A percentile compares a stretch with the other conserved stretches of the same genome.
phyloP scores from a whole-genome alignment of 2,888 invertebrate species.

The Nebria brevicollis region DNA sequence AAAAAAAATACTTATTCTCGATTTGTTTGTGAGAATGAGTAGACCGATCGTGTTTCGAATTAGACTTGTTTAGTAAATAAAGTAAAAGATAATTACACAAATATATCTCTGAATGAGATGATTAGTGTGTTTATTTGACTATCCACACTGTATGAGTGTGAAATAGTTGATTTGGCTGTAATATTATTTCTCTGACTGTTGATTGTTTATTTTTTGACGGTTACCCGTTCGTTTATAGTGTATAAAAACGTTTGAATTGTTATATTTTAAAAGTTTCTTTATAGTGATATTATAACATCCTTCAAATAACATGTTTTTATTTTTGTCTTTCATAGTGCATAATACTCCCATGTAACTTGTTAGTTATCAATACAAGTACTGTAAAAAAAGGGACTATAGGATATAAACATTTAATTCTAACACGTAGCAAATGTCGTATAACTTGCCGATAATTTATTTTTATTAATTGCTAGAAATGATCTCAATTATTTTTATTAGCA shows the following conservation, averaged over 20 bases:
- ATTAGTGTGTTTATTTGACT: background rate
- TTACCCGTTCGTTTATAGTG: background rate
- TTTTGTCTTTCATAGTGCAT: background rate
- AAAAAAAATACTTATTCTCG: too few species aligned
- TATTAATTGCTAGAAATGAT: background rate
- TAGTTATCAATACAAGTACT: background rate
- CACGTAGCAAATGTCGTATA: background rate
- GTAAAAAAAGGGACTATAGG: background rate
- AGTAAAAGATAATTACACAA: background rate
- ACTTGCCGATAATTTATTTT: background rate
- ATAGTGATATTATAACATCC: background rate
- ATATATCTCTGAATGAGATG: background rate
- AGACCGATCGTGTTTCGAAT: too few species aligned
- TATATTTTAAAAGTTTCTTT: background rate
- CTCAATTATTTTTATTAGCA: background rate
- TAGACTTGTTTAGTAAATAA: too few species aligned
- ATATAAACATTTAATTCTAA: background rate
- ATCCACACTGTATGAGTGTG: background rate
- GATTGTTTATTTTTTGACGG: background rate
- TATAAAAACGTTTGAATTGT: background rate
- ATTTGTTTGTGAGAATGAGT: too few species aligned
- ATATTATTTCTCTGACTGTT: background rate
- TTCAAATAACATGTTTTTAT: background rate
- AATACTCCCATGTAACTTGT: background rate
- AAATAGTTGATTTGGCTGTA: slow-evolving; percentile 11